phyloP scores from a whole-genome alignment of 2,113 vertebrate species.

The Actinemys pallida region DNA sequence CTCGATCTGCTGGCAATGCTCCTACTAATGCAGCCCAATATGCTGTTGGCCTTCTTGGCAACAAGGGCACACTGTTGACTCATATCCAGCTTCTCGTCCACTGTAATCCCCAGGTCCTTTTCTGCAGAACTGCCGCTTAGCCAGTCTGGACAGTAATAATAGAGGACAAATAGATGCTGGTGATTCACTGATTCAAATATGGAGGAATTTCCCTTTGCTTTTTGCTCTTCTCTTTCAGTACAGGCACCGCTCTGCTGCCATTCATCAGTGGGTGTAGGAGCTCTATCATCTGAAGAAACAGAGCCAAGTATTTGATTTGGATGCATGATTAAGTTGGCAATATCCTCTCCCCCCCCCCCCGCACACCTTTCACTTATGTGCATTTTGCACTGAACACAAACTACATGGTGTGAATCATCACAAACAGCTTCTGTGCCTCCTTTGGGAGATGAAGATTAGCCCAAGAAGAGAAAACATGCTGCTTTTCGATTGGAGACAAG shows the following conservation, averaged over 20 bases:
- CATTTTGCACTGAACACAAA: background rate
- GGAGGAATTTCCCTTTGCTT: rapidly evolving
- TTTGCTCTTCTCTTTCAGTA: background rate
- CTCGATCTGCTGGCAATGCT: no score
- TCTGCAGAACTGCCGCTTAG: no score
- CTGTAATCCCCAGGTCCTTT: no score
- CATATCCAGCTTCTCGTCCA: no score
- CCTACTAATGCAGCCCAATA: no score
- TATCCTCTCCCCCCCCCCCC: background rate
- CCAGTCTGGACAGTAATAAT: background rate
- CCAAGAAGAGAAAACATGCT: background rate
- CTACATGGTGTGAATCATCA: background rate
- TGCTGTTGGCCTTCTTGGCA: no score
- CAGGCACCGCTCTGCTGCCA: background rate
- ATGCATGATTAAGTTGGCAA: background rate
- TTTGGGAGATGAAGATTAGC: background rate
- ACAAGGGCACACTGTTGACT: no score
- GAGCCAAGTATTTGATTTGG: background rate
- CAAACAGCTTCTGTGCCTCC: background rate
- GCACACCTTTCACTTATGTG: background rate
- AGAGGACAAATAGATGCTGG: background rate
- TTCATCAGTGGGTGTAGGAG: background rate
- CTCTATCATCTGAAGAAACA: background rate
- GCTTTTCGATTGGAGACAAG: background rate
- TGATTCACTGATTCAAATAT: background rate